Base-by-base conservation (phyloP, 2,888 invertebrate species). In the Xanthia icteritia region DNA sequence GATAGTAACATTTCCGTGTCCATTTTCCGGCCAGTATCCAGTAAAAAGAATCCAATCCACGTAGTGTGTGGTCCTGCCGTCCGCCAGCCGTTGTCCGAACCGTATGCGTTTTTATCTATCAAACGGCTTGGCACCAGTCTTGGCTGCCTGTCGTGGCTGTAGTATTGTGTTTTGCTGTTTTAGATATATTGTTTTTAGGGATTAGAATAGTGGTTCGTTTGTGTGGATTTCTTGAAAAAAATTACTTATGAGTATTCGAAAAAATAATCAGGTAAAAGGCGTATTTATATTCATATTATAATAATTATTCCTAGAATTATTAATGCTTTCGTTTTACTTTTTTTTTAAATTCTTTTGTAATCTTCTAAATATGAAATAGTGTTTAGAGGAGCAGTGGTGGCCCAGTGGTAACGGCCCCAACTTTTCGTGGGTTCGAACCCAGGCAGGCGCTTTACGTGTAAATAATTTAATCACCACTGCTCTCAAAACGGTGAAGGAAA, bases 71-170 rank as follows among this genome's bases (percentile, higher is more conserved):
- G 36, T 69, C n/a, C 42, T 48, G 31, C 66, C 9, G 74, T 56
- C 58, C 81, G 67, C 23, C 60, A 39, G 56, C 17, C 79, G 73
- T 56, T 85, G 83, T 86, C 84, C 31, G 72, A 65, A 61, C 64
- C 56, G 72, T 56, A 54, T 64, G 42, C 63, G 76, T 86, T 84
- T 84, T 83, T 84, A 86, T 84, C 74, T 80, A 74, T 84, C 86
- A 84, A 85, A 81, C 63, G 76, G 64, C 73, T 82, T 82, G 85
- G 82, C 67, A 73, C 64, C 9, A 27, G 72, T 67, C 81, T 66
- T 39, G 48, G 64, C n/a, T n/a, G 11, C 6, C 27, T 39, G 58
- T 81, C 60, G n/a, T 64, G 54, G n/a, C 56, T 54, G 23, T 51
- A 69, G 63, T 67, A 45, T 17, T 77, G 31, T 54, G 20, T 51